Evolutionary conservation across 2,888 invertebrate genomes (phyloP), one percentile per base, ranked within the genome.

Genomic region (Zhengitettix transpicula): DNA sequence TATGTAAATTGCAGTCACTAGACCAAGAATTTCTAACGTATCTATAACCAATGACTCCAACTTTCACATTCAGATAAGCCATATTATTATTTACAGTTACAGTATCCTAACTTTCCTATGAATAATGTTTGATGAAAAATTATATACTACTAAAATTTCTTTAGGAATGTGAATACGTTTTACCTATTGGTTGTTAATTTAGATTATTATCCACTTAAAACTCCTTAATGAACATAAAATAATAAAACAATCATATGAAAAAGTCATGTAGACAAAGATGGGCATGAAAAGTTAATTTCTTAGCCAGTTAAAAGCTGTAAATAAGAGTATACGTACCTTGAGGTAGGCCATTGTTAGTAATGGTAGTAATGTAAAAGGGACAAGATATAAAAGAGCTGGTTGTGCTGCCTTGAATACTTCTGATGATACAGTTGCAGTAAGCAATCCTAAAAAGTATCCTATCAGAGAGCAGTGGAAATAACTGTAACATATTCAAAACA

Each of bases 381-480:
- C 97, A 71, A 97, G 83, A 79, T 97, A 97, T 62, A 97, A 82
- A 68, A 97, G 82, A 67, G 97, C 97, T 64, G 97, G 97, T 76
- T 97, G 97, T 65, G 97, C 96, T 67, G 96, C 96, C 79, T 94
- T 94, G 80, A 97, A 97, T 72, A 97, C 87, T 79, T 97, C 97
- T 56, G 95, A 94, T 68, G 95, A 96, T 66, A 97, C 93, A 52
- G 96, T 96, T 64, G 97, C 96, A 69, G 96, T 96, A 74, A 97
- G 80, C 73, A 97, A 80, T 68, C 96, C 96, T 73, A 97, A 81
- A 78, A 96, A 96, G 79, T 97, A 94, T 71, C 97, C 97, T 74
- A 97, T 85, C 72, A 97, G 82, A 70, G 96, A 96, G 81, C 96
- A 97, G 79, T 97, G 97, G 81, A 97, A 97, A 81, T 97, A 97